Evolutionary conservation across 1,140 invertebrate species (phyloP).

Genomic region (Cotesia vestalis): DNA sequence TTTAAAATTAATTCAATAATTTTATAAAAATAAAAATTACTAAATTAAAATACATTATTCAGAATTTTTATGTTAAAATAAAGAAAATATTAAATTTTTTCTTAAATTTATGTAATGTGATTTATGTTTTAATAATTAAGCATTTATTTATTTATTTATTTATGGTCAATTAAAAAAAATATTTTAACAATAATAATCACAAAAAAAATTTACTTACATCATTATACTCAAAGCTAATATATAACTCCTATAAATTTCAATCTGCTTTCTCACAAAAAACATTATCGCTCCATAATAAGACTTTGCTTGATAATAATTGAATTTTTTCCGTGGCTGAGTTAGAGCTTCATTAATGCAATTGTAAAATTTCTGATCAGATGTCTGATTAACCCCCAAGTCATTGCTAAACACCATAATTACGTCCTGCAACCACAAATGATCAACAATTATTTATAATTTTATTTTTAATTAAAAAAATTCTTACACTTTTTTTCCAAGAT

Average conservation of each 20-base stretch:
- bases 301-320: slow-evolving; percentile 44
- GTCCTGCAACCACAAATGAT: slow-evolving; percentile 34
- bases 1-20: no score
- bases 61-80: no score
- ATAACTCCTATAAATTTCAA: slow-evolving; percentile 49
- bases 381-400: slow-evolving; percentile 26
- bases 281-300: slow-evolving; percentile 49
- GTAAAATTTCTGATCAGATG: slow-evolving; percentile 45
- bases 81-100: no score
- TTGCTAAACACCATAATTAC: slow-evolving; percentile 49
- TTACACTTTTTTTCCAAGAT: slow-evolving; percentile 1
- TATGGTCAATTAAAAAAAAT: no score
- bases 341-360: slow-evolving; percentile 55
- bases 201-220: slow-evolving; percentile 48
- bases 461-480: not conserved
- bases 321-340: slow-evolving; percentile 36
- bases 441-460: not conserved
- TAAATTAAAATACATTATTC: no score
- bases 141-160: not conserved
- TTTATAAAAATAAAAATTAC: no score
- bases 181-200: not conserved
- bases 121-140: no score
- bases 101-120: no score
- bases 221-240: slow-evolving; percentile 52
- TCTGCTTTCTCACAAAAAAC: slow-evolving; percentile 53